Evolutionary conservation across 2,113 vertebrate species (phyloP).

Genomic region (Oriolus oriolus): DNA sequence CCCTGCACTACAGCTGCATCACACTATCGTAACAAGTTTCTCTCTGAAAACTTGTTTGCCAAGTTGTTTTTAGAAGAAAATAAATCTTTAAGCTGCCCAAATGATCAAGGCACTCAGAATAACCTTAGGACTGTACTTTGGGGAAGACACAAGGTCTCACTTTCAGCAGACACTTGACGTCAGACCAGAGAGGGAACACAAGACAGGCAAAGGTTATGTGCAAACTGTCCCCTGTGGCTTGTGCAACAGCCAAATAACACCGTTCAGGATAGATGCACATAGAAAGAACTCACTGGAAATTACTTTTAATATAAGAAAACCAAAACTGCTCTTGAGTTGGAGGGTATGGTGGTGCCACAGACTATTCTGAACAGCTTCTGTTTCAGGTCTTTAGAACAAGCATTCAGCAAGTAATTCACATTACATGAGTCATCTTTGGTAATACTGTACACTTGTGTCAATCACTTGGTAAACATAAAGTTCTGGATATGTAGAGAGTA

Average conservation of each 20-base stretch:
- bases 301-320: constrained; percentile 6
- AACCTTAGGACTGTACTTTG: not conserved
- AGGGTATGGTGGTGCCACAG: not conserved
- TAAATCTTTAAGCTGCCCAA: not conserved
- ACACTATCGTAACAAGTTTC: not conserved
- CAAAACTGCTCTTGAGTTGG: not conserved
- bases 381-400: not conserved
- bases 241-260: not conserved
- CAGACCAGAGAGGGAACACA: not conserved
- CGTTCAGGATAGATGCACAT: not conserved
- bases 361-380: not conserved
- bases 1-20: not conserved
- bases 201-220: not conserved
- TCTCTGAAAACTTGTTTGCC: not conserved
- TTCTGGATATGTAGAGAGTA: not conserved
- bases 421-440: constrained; percentile 6
- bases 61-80: not conserved
- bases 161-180: not conserved
- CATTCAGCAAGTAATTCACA: not conserved
- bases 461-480: not conserved
- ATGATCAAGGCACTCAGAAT: not conserved
- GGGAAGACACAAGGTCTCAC: not conserved
- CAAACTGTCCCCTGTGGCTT: not conserved
- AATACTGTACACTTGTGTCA: not conserved
- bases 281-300: not conserved